Evolutionary conservation across 1,140 invertebrate species (phyloP).

Genomic region (Dufourea novaeangliae): DNA sequence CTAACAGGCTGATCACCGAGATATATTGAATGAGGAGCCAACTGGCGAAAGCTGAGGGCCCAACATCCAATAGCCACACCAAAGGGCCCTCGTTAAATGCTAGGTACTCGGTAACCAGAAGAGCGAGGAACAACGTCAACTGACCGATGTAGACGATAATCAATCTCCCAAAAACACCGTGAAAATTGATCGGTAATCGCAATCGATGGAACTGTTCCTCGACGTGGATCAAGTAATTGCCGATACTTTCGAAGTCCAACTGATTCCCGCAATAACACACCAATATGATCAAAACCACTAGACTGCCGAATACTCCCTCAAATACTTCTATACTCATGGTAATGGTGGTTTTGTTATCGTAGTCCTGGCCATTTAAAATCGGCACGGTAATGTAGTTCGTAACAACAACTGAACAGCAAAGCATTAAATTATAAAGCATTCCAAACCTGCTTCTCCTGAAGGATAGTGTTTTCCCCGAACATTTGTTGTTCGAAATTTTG

Average conservation of each 20-base stretch:
- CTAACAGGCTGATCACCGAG: constrained; percentile 7
- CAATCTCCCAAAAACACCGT: not conserved
- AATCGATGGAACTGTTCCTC: not conserved
- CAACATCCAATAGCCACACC: not conserved
- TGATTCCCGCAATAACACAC: constrained; percentile 24
- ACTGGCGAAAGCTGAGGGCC: constrained; percentile 17
- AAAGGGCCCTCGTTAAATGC: not conserved
- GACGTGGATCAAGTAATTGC: constrained; percentile 18
- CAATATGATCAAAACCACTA: constrained; percentile 16
- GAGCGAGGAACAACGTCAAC: not conserved
- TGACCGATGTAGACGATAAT: not conserved
- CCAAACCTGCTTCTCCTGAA: constrained; percentile 28
- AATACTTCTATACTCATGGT: constrained; percentile 21
- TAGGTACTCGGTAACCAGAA: not conserved
- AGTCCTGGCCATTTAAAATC: not conserved
- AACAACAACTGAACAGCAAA: constrained; percentile 1
- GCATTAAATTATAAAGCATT: constrained; percentile 41
- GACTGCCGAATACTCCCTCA: not conserved
- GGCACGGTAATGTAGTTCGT: constrained; percentile 23
- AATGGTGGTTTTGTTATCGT: constrained; percentile 1
- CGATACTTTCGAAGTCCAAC: constrained; percentile 14
- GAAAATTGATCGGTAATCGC: not conserved
- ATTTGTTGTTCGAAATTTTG: not conserved
- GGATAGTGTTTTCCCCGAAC: not conserved
- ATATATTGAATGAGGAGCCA: constrained; percentile 49